Conservation (phyloP, 1,140 invertebrate genomes). For the Aphis craccivora region DNA sequence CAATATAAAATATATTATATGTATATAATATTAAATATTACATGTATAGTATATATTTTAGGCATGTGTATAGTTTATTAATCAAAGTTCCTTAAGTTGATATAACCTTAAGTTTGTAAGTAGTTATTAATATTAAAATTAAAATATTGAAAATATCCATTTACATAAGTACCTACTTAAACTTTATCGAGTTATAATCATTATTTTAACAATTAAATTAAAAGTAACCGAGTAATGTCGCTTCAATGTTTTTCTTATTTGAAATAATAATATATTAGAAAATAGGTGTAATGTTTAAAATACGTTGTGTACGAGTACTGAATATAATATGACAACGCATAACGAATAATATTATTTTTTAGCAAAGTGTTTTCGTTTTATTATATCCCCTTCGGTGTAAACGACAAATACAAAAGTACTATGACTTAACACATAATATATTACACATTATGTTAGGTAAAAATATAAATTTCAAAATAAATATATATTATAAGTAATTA, state of each 20-base stretch:
- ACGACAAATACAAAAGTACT: not conserved
- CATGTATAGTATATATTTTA: not conserved
- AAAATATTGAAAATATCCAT: not conserved
- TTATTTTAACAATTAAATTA: not conserved
- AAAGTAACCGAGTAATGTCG: not conserved
- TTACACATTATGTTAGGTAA: not conserved
- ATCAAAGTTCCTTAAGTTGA: not conserved
- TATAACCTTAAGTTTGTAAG: not conserved
- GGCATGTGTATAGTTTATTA: not conserved
- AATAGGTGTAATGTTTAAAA: not conserved
- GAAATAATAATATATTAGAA: not conserved
- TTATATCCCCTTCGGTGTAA: not conserved
- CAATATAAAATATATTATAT: not conserved
- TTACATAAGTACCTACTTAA: no score
- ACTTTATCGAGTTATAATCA: not conserved
- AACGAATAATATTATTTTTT: not conserved
- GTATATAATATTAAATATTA: no score
- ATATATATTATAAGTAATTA: not conserved
- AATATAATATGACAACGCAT: not conserved
- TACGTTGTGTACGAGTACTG: not conserved
- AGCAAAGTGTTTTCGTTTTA: not conserved
- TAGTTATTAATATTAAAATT: not conserved
- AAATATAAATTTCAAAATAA: not conserved
- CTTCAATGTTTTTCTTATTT: not conserved
- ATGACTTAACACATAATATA: not conserved